These are phyloP conservation scores for Tetragonula carbonaria DNA, from an alignment of 2,888 invertebrate genomes.

Conservation along the genomic window DNA sequence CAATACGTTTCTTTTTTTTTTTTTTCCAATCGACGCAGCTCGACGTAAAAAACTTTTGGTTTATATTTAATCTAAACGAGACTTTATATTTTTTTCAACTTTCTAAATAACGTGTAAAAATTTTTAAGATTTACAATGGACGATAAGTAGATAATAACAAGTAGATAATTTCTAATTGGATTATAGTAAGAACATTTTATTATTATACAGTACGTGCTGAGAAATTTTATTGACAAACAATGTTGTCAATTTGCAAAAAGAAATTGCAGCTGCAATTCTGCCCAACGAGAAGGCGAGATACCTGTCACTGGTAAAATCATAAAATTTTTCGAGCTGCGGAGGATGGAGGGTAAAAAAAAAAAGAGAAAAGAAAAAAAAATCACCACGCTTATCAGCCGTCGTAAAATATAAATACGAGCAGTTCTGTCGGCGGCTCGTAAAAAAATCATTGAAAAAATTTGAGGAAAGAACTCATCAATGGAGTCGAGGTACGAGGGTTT, in stretches of 20 bases:
- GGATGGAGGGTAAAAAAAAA: neutral
- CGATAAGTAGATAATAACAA: too few species aligned
- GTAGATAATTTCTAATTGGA: too few species aligned
- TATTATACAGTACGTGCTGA: neutral
- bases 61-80: too few species aligned
- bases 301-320: conserved; percentile 57
- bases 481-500: conserved; percentile 3
- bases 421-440: conserved; percentile 75
- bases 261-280: conserved; percentile 4
- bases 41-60: too few species aligned
- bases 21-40: too few species aligned
- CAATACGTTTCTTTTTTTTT: too few species aligned
- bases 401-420: conserved; percentile 76
- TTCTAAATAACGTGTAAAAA: too few species aligned
- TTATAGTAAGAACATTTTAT: too few species aligned
- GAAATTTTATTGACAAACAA: neutral
- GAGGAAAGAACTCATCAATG: neutral
- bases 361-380: conserved; percentile 16
- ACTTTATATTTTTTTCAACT: too few species aligned
- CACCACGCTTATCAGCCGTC: conserved; percentile 73
- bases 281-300: conserved; percentile 13
- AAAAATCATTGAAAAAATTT: conserved; percentile 76
- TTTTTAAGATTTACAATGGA: too few species aligned
- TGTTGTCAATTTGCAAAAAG: neutral
- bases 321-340: conserved; percentile 9